phyloP scores from a whole-genome alignment of 1,140 invertebrate species.

The Cylas formicarius region DNA sequence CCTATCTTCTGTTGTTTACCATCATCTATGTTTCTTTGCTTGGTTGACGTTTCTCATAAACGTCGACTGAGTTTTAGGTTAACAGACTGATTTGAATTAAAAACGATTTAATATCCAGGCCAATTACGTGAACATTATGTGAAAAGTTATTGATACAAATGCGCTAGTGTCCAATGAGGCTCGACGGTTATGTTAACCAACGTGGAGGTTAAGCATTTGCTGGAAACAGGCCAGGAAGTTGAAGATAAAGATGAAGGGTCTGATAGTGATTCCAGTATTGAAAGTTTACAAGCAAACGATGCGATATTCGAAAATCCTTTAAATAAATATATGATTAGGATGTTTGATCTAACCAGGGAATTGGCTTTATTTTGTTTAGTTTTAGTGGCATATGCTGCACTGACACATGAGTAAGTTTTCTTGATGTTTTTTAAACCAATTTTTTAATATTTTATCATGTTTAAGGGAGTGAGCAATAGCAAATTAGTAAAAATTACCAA shows the following conservation, averaged over 20 bases:
- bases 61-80: no score
- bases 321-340: constrained; percentile 25
- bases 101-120: no score
- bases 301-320: constrained; percentile 11
- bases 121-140: no score
- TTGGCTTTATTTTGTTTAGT: constrained; percentile 44
- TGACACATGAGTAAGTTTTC: constrained; percentile 54
- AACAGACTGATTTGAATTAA: no score
- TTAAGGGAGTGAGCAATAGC: not conserved
- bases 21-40: no score
- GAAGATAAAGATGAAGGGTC: constrained; percentile 20
- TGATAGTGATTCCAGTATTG: constrained; percentile 7
- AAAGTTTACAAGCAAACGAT: constrained; percentile 13
- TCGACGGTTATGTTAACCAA: constrained; percentile 21
- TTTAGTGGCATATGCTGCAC: constrained; percentile 49
- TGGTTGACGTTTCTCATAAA: no score
- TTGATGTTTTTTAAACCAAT: constrained; percentile 5
- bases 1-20: no score
- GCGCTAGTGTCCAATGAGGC: constrained; percentile 20
- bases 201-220: constrained; percentile 13
- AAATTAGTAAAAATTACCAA: not conserved
- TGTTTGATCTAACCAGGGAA: constrained; percentile 37
- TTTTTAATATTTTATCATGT: not conserved
- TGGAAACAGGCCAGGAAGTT: constrained; percentile 14
- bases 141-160: no score